Evolutionary conservation across 2,888 invertebrate species (phyloP).

Genomic region (Augiades crinisus): DNA sequence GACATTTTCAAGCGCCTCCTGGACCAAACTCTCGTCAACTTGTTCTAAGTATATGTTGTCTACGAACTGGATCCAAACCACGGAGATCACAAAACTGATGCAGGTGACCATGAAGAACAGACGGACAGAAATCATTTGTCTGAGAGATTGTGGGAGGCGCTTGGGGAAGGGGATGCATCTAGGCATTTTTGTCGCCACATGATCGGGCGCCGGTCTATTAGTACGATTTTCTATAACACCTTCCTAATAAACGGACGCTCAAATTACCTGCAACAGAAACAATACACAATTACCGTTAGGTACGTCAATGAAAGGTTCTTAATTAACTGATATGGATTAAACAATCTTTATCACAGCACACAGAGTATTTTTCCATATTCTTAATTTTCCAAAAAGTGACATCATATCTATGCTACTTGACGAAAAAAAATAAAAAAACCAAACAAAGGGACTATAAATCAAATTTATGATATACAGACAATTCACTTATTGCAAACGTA

Average conservation of each 20-base stretch:
- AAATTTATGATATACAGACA: too few relatives aligned
- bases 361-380: too few relatives aligned
- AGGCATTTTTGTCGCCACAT: slow-evolving; percentile 49
- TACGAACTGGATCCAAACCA: slow-evolving; percentile 49
- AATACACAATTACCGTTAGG: not conserved
- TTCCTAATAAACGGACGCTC: not conserved
- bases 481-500: too few relatives aligned
- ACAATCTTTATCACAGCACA: not conserved
- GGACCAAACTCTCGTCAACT: slow-evolving; percentile 41
- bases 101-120: slow-evolving; percentile 48
- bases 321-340: not conserved
- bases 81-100: slow-evolving; percentile 44
- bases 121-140: slow-evolving; percentile 43
- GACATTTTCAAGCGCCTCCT: slow-evolving; percentile 56
- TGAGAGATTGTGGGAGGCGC: slow-evolving; percentile 37
- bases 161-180: slow-evolving; percentile 29
- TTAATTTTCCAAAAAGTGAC: too few relatives aligned
- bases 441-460: too few relatives aligned
- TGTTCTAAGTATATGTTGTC: slow-evolving; percentile 33
- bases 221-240: not conserved
- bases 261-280: slow-evolving; percentile 28
- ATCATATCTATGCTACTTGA: too few relatives aligned
- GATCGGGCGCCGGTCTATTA: slow-evolving; percentile 34
- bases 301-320: not conserved
- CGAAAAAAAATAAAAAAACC: too few relatives aligned